These are phyloP conservation scores for Itoplectis maculator DNA, from an alignment of 2,888 invertebrate species.

Conservation along the genomic window DNA sequence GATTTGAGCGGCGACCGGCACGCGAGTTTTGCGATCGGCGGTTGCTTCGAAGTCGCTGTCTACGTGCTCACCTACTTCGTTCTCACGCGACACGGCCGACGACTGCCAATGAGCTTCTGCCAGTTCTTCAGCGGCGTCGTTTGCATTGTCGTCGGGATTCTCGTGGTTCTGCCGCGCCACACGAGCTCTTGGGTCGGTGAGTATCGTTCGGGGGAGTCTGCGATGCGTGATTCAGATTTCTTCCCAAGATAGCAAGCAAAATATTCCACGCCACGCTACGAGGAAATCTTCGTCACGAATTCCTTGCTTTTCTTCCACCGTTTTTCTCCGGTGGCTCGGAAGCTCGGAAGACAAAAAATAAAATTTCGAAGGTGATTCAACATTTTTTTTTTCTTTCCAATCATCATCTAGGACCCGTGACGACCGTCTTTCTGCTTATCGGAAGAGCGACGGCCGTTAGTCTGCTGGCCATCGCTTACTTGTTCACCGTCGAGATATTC, in stretches of 20 bases:
- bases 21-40: constrained; percentile 85
- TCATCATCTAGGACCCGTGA: constrained; percentile 48
- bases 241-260: background rate
- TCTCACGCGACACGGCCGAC: constrained; percentile 83
- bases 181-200: constrained; percentile 72
- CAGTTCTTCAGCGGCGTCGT: constrained; percentile 83
- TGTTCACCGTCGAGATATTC: constrained; percentile 83
- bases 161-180: constrained; percentile 75
- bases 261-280: background rate
- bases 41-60: constrained; percentile 84
- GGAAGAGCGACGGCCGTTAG: constrained; percentile 85
- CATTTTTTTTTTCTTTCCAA: constrained; percentile 1
- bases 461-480: constrained; percentile 84
- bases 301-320: constrained; percentile 15
- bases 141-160: constrained; percentile 82
- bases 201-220: constrained; percentile 35
- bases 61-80: constrained; percentile 82
- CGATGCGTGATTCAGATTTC: constrained; percentile 27
- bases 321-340: background rate
- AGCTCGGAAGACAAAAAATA: background rate
- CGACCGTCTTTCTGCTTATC: constrained; percentile 78
- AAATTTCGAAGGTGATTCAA: background rate
- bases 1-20: constrained; percentile 85
- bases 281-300: background rate
- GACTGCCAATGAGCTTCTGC: constrained; percentile 83